These are phyloP conservation scores for Aspidoscelis tigris DNA, from an alignment of 2,113 vertebrate species.

Conservation along the genomic window DNA sequence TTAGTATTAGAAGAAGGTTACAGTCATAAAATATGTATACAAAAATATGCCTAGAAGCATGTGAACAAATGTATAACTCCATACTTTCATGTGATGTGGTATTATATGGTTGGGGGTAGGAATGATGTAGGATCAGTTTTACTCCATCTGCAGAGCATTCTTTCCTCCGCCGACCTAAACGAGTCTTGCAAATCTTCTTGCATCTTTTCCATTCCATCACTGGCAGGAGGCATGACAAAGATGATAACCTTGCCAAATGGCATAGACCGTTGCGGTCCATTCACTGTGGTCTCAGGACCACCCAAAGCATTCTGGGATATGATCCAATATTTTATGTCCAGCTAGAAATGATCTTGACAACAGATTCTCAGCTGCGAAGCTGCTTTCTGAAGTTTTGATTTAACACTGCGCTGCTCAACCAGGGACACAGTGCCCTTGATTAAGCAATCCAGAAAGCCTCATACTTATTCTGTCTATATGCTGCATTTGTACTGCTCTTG, in stretches of 20 bases:
- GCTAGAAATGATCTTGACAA: slow-evolving; percentile 26
- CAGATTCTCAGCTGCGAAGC: not conserved
- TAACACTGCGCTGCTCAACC: not conserved
- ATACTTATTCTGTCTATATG: not conserved
- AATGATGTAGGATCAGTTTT: slow-evolving; percentile 3
- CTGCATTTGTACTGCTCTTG: not conserved
- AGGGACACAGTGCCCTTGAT: not conserved
- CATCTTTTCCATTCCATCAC: slow-evolving; percentile 8
- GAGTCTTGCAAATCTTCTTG: slow-evolving; percentile 1
- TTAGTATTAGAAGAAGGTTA: not conserved
- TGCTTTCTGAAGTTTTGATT: slow-evolving; percentile 6
- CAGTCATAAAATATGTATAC: not conserved
- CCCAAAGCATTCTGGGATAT: slow-evolving; percentile 22
- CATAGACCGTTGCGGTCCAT: not conserved
- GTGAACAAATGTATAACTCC: not conserved
- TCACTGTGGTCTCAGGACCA: slow-evolving; percentile 24
- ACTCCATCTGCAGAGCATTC: not conserved
- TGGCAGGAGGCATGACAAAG: slow-evolving; percentile 19
- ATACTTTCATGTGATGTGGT: not conserved
- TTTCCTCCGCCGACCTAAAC: not conserved
- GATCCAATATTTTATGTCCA: slow-evolving; percentile 8
- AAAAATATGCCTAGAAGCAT: not conserved
- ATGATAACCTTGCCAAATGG: slow-evolving; percentile 16
- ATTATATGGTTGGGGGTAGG: not conserved
- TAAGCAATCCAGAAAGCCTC: not conserved